phyloP scores from a whole-genome alignment of 2,113 vertebrate genomes.

The Sebastes fasciatus region DNA sequence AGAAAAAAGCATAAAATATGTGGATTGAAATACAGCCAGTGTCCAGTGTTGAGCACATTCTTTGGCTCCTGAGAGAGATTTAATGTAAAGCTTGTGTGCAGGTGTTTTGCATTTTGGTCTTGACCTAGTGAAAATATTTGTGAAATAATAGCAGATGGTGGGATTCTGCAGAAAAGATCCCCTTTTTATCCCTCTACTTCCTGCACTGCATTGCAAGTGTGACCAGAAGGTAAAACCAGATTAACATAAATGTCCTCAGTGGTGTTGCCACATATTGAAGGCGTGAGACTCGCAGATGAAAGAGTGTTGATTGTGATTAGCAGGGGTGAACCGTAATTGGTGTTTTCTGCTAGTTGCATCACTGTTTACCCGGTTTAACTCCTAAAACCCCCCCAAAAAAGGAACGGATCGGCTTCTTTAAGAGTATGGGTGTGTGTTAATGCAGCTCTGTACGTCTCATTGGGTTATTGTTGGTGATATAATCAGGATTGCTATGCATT shows the following conservation, averaged over 20 bases:
- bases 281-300: constrained; percentile 59
- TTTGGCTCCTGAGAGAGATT: constrained; percentile 33
- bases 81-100: constrained; percentile 29
- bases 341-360: constrained; percentile 72
- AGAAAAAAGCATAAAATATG: not conserved
- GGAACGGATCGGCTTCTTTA: constrained; percentile 53
- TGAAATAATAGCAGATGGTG: constrained; percentile 45
- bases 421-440: constrained; percentile 67
- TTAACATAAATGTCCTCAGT: constrained; percentile 63
- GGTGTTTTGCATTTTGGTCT: constrained; percentile 51
- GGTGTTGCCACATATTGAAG: constrained; percentile 53
- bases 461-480: not conserved
- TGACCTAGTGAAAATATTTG: constrained; percentile 34
- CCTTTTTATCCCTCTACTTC: constrained; percentile 37
- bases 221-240: constrained; percentile 65
- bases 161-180: constrained; percentile 52
- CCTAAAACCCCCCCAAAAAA: constrained; percentile 47
- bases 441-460: constrained; percentile 39
- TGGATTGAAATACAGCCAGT: not conserved
- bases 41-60: constrained; percentile 29
- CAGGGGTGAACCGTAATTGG: constrained; percentile 73
- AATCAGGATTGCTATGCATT: constrained; percentile 13
- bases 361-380: constrained; percentile 67
- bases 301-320: constrained; percentile 67
- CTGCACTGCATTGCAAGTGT: constrained; percentile 37